A percentile compares a stretch with the other conserved stretches of the same genome.
Evolutionary conservation across 2,113 vertebrate genomes (phyloP).

Genomic region (Dipodomys merriami): DNA sequence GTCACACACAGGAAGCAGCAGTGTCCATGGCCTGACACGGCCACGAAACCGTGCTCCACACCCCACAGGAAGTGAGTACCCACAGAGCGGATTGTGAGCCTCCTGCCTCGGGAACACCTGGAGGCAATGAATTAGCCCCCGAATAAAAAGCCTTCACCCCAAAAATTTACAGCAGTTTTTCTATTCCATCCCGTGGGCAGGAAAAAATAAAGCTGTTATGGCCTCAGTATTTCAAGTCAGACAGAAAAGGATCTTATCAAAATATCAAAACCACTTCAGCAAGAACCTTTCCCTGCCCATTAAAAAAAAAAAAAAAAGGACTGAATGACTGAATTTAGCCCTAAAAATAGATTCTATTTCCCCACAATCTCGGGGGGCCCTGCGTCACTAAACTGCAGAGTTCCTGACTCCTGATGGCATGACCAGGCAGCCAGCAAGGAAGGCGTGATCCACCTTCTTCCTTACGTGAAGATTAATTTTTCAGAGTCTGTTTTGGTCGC

Average conservation of each 20-base stretch:
- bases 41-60: no score
- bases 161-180: neutral
- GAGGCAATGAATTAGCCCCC: conserved; percentile 2
- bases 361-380: neutral
- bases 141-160: neutral
- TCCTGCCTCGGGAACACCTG: no score
- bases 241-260: conserved; percentile 50
- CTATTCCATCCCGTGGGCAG: neutral
- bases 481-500: conserved; percentile 11
- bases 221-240: conserved; percentile 49
- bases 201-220: neutral
- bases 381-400: conserved; percentile 51
- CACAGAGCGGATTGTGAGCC: no score
- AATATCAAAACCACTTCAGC: conserved; percentile 61
- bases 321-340: conserved; percentile 44
- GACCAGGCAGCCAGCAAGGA: neutral
- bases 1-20: no score
- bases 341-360: conserved; percentile 67
- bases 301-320: conserved; percentile 60
- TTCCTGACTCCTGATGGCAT: conserved; percentile 18
- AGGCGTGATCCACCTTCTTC: conserved; percentile 11
- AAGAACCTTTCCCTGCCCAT: conserved; percentile 31
- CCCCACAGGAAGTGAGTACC: no score
- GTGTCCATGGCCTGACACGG: no score
- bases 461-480: conserved; percentile 18